phyloP scores from a whole-genome alignment of 2,797 vertebrate species.

The Bucorvus abyssinicus region DNA sequence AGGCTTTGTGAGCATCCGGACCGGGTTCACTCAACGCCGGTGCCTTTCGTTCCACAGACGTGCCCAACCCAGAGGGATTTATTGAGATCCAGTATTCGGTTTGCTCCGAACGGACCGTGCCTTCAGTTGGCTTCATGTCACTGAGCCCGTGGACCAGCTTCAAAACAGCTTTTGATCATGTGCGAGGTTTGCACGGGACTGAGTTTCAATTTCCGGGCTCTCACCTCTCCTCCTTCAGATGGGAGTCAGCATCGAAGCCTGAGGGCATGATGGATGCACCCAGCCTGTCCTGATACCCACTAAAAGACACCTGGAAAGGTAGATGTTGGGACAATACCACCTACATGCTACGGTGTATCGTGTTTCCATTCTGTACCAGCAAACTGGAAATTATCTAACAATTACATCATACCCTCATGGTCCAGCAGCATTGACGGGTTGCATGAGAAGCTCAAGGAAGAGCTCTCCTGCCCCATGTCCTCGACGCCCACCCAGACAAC shows the following conservation, averaged over 20 bases:
- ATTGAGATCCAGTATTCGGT: fast-evolving
- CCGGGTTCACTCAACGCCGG: fast-evolving
- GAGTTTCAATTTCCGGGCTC: neutral
- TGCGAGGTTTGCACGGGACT: fast-evolving
- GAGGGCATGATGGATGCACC: neutral
- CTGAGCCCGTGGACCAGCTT: neutral
- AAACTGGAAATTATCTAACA: neutral
- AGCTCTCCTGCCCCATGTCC: fast-evolving
- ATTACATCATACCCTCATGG: fast-evolving
- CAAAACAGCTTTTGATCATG: fast-evolving
- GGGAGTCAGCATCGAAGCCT: neutral
- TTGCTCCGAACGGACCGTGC: neutral
- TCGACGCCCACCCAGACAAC: neutral
- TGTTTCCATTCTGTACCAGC: too few relatives aligned
- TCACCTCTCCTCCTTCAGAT: fast-evolving
- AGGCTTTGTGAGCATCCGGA: neutral
- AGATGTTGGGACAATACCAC: neutral
- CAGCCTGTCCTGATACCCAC: neutral
- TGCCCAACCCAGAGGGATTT: neutral
- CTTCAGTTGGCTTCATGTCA: too few relatives aligned
- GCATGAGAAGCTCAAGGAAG: neutral
- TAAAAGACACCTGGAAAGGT: neutral
- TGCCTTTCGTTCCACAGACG: neutral
- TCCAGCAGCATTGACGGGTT: neutral
- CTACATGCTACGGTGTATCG: fast-evolving